Evolutionary conservation across 2,113 vertebrate genomes (phyloP).

Genomic region (Phalacrocorax pelagicus): DNA sequence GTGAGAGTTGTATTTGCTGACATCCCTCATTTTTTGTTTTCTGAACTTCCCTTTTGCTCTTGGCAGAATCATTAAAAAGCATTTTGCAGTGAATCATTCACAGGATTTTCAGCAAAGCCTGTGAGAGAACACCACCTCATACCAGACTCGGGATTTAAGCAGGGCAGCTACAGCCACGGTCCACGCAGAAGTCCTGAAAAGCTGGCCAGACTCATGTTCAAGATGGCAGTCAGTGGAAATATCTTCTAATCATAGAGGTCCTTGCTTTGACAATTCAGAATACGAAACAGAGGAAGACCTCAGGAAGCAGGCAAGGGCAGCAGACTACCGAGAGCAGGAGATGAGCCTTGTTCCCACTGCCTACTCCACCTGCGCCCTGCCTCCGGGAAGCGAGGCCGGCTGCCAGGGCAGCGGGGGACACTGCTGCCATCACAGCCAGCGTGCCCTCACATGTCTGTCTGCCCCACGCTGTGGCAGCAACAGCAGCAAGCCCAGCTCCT

Average conservation of each 20-base stretch:
- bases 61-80: background rate
- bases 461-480: background rate
- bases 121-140: background rate
- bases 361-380: background rate
- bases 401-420: background rate
- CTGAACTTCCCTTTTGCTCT: background rate
- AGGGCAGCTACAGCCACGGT: background rate
- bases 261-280: background rate
- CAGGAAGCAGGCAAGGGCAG: background rate
- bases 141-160: background rate
- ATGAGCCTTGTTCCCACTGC: background rate
- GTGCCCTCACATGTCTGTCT: accelerated
- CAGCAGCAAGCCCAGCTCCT: background rate
- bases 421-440: background rate
- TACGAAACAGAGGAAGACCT: background rate
- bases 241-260: background rate
- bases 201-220: background rate
- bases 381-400: background rate
- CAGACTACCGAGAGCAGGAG: background rate
- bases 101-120: background rate
- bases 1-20: background rate
- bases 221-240: background rate
- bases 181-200: background rate
- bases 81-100: background rate
- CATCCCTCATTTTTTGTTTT: background rate